These are phyloP conservation scores for Dichetophora obliterata DNA, from an alignment of 2,888 invertebrate species.

Conservation along the genomic window DNA sequence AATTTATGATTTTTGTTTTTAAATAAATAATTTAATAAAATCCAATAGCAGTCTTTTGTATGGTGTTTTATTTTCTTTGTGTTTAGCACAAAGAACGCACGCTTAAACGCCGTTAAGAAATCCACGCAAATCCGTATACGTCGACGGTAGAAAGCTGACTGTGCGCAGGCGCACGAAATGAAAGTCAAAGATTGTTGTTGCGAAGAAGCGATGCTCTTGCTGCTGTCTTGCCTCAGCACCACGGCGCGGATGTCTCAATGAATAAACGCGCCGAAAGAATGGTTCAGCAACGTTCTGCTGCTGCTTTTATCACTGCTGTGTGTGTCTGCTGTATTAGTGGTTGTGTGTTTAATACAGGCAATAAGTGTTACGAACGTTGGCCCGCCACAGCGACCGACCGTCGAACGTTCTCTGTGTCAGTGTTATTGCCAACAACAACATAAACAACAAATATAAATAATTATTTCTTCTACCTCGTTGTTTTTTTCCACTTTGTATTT, in stretches of 20 bases:
- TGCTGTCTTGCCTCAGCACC: background rate
- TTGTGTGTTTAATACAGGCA: conserved; percentile 16
- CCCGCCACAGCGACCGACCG: background rate
- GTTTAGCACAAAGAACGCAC: conserved; percentile 42
- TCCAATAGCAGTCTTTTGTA: background rate
- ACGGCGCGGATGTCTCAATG: conserved; percentile 19
- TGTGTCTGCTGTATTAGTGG: background rate
- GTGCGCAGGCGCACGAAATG: conserved; percentile 69
- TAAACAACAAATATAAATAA: conserved; percentile 23
- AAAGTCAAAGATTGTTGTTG: conserved; percentile 60
- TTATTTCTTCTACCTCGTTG: background rate
- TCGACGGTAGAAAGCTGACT: conserved; percentile 71
- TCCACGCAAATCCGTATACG: conserved; percentile 69
- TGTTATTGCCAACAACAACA: conserved; percentile 9
- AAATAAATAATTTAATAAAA: background rate
- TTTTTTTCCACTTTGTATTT: background rate
- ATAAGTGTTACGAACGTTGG: conserved; percentile 27
- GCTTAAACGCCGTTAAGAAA: conserved; percentile 50
- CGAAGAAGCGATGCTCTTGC: conserved; percentile 28
- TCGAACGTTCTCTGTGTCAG: background rate
- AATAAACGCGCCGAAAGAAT: conserved; percentile 27
- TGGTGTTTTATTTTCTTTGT: conserved; percentile 20
- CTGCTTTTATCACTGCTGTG: background rate
- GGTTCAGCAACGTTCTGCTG: conserved; percentile 34
- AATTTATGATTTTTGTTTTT: background rate